Conservation (phyloP, 2,113 vertebrate species). For the Callospermophilus lateralis region DNA sequence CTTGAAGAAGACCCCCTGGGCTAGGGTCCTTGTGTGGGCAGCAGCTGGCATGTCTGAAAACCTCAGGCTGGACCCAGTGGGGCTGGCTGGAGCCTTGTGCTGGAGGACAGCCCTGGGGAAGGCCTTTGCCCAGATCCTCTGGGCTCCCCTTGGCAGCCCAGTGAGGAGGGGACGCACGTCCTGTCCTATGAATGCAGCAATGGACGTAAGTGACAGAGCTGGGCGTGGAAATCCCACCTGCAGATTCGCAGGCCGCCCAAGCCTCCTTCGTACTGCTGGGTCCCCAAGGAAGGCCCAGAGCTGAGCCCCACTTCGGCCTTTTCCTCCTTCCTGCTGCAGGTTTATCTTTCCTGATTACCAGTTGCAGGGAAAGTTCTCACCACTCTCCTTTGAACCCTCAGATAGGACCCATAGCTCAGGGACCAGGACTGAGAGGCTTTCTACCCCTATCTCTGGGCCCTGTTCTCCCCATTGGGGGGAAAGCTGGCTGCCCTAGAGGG, state of each 20-base stretch:
- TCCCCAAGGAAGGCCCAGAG: not conserved
- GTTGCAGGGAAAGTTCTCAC: not conserved
- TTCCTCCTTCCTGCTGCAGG: not conserved
- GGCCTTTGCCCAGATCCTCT: not conserved
- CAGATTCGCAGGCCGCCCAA: not conserved
- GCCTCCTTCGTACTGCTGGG: not conserved
- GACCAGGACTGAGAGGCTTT: not conserved
- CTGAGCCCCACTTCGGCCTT: not conserved
- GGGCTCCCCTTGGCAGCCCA: fast-evolving
- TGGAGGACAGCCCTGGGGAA: not conserved
- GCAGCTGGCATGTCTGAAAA: not conserved
- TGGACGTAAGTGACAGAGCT: not conserved
- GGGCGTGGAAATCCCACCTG: not conserved
- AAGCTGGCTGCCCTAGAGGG: not conserved
- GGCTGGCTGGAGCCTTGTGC: not conserved
- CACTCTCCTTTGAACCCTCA: not conserved
- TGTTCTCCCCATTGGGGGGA: not conserved
- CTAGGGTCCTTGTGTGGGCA: not conserved
- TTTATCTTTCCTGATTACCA: not conserved
- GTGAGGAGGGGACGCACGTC: fast-evolving
- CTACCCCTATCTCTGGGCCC: not conserved
- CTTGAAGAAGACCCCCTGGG: not conserved
- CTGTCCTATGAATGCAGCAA: fast-evolving
- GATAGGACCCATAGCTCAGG: not conserved
- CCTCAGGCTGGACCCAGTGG: not conserved